phyloP scores from a whole-genome alignment of 2,113 vertebrate genomes.

The Rattus norvegicus region DNA sequence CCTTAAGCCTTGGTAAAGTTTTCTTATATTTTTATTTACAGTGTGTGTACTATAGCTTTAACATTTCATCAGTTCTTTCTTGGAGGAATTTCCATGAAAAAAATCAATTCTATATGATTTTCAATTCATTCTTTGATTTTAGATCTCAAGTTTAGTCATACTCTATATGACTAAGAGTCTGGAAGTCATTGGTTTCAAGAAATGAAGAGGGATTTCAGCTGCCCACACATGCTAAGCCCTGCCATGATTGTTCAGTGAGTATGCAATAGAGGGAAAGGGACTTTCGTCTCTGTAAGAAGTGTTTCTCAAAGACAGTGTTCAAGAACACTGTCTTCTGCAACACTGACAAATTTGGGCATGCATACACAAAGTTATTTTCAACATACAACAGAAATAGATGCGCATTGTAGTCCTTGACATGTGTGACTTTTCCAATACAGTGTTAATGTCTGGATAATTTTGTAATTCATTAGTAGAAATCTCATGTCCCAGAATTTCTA shows the following conservation, averaged over 20 bases:
- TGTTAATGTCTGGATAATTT: neutral
- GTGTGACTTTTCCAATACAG: neutral
- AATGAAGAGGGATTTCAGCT: neutral
- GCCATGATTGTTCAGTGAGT: neutral
- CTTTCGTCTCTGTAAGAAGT: conserved; percentile 25
- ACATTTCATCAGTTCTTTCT: neutral
- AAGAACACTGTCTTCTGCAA: neutral
- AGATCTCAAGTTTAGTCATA: neutral
- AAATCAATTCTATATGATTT: neutral
- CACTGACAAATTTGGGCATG: neutral
- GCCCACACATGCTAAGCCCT: neutral
- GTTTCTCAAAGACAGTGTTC: neutral
- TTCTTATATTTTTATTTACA: neutral
- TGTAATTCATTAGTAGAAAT: neutral
- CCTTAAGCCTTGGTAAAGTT: neutral
- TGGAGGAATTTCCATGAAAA: neutral
- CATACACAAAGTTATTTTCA: neutral
- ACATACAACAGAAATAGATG: neutral
- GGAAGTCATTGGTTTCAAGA: neutral
- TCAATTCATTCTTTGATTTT: conserved; percentile 28
- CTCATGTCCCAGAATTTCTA: neutral
- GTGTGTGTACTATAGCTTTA: neutral
- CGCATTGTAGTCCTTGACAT: neutral
- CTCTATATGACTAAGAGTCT: neutral
- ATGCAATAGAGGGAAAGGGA: neutral